phyloP scores from a whole-genome alignment of 2,797 vertebrate species.

The Podarcis lilfordi region DNA sequence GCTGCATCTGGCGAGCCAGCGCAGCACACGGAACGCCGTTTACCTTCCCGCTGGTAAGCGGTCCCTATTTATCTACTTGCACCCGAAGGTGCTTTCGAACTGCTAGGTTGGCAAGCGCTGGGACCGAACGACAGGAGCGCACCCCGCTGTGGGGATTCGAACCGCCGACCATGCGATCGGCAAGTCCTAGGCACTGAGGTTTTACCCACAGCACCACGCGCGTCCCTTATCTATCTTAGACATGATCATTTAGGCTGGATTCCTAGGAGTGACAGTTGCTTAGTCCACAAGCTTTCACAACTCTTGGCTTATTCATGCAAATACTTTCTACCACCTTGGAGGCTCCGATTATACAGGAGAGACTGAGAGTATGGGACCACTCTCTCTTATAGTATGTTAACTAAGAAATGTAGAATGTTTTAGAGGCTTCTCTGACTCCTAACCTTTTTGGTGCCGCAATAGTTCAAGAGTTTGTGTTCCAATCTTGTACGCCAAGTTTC shows the following conservation, averaged over 20 bases:
- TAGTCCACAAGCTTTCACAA: no score
- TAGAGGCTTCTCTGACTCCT: background rate
- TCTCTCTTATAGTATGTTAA: background rate
- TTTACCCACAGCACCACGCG: no score
- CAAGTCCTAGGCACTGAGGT: no score
- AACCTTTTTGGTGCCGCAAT: background rate
- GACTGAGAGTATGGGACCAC: background rate
- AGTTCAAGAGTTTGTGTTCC: background rate
- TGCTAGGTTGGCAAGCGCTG: no score
- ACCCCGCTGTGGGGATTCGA: no score
- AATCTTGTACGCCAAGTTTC: background rate
- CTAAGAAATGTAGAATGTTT: background rate
- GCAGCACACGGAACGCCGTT: no score
- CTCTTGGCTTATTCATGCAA: background rate
- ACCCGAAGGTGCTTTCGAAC: no score
- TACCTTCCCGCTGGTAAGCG: no score
- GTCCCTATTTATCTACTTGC: no score
- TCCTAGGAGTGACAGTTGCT: background rate
- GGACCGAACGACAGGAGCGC: no score
- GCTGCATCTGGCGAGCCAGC: no score
- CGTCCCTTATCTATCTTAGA: background rate
- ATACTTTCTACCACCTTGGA: background rate
- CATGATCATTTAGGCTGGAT: background rate
- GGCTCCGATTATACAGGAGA: background rate
- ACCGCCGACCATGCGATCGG: no score